Evolutionary conservation across 2,888 invertebrate species (phyloP), one percentile per base, ranked within the genome.

Genomic region (Drosophila kuntzei): DNA sequence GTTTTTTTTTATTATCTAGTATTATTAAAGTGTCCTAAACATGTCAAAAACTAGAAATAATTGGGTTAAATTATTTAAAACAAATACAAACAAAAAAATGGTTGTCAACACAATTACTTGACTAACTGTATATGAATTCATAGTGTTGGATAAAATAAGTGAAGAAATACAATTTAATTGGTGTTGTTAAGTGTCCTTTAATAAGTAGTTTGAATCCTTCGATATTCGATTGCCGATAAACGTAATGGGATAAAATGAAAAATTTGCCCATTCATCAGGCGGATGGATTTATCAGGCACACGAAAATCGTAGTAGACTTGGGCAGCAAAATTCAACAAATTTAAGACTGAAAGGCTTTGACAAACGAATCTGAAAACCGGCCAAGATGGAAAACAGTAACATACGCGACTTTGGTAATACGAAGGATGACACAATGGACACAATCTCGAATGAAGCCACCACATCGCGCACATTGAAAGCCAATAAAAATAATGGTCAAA

Each of bases 321-420:
- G 61, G 62, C 64, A 71, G 62, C 85, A 66, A 80, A 84, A 84
- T 75, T 85, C 68, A 49, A 71, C 61, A 78, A 79, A 63, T 58
- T 53, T 59, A 49, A 51, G 29, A 54, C 71, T 47, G 22, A 66
- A 49, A 41, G 20, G 51, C 59, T 76, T 82, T 69, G 53, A 49
- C 58, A 54, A 64, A 57, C 49, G 57, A 71, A 64, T 75, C 58
- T 59, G 44, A 63, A 63, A 60, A 72, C 18, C 41, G 37, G 51
- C 50, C 27, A 63, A 39, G 27, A 81, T 85, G 79, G 66, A 76
- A 54, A 65, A 79, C 37, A 43, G 47, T 60, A 78, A 75, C 20
- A 39, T 43, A 32, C 57, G 72, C 58, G 68, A 65, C 27, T 53
- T 62, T 66, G 39, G 18, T 11, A 47, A 65, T 16, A 9, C 64